Evolutionary conservation across 2,797 vertebrate genomes (phyloP).

Genomic region (Antrozous pallidus): DNA sequence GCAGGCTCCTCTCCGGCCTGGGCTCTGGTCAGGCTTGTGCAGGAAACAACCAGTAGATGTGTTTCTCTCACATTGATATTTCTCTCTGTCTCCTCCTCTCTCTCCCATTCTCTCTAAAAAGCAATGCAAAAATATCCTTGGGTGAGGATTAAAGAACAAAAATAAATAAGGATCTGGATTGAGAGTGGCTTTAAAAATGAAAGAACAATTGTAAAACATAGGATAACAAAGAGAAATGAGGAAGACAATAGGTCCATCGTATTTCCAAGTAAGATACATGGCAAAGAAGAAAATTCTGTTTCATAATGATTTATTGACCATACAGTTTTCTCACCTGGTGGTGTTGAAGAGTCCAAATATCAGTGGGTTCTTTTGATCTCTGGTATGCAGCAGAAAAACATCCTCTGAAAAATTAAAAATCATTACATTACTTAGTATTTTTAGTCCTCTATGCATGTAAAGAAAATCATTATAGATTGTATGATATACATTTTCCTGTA

Average conservation of each 20-base stretch:
- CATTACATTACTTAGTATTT: background rate
- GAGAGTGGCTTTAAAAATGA: background rate
- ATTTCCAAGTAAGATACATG: background rate
- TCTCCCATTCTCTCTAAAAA: no score
- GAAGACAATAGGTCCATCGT: background rate
- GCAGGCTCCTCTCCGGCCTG: no score
- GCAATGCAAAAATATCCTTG: no score
- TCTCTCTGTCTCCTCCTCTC: no score
- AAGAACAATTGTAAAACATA: background rate
- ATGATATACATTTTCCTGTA: background rate
- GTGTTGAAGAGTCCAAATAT: slow-evolving; percentile 97
- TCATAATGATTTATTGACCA: background rate
- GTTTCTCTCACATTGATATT: no score
- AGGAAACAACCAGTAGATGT: no score
- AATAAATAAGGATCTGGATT: background rate
- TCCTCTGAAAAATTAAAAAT: slow-evolving; percentile 88
- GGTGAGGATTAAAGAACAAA: background rate
- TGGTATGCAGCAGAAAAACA: slow-evolving; percentile 91
- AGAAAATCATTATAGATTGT: background rate
- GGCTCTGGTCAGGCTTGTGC: no score
- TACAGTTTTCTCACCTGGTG: slow-evolving; percentile 88
- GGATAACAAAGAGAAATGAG: background rate
- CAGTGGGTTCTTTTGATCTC: slow-evolving; percentile 94
- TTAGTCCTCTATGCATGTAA: background rate
- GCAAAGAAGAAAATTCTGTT: background rate